A percentile compares a stretch with the other conserved stretches of the same genome.
Conservation (phyloP, 2,888 invertebrate species). For the Hipparchia semele region DNA sequence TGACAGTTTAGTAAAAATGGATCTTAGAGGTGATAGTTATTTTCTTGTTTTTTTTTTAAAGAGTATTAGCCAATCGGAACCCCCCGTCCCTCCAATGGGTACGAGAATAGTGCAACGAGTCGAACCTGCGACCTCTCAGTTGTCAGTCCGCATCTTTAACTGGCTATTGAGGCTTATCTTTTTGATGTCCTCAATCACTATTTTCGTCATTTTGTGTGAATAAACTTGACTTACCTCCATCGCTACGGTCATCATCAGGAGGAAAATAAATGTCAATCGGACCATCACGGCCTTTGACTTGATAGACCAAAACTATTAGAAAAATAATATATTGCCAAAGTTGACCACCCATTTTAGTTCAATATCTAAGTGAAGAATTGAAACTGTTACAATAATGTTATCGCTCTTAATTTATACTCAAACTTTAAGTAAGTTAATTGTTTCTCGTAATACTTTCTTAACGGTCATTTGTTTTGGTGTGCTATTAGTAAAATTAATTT, state of each 20-base stretch:
- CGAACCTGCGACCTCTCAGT: too few species aligned
- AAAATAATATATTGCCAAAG: neutral
- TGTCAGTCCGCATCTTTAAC: too few species aligned
- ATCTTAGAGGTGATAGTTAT: too few species aligned
- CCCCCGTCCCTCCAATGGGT: too few species aligned
- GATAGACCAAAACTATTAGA: slow-evolving; percentile 3
- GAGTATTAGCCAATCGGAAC: too few species aligned
- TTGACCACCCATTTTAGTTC: neutral
- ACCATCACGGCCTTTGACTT: neutral
- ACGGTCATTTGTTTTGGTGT: slow-evolving; percentile 9
- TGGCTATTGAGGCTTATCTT: too few species aligned
- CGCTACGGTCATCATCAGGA: neutral
- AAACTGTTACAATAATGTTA: neutral
- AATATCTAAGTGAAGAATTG: neutral
- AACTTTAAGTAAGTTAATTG: neutral
- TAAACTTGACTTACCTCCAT: neutral
- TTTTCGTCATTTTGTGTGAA: too few species aligned
- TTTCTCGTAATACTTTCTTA: neutral
- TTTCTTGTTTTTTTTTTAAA: too few species aligned
- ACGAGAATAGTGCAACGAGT: too few species aligned
- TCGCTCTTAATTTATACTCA: neutral
- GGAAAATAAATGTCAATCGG: too few species aligned
- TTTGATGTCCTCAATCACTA: too few species aligned
- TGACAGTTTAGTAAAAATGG: too few species aligned
- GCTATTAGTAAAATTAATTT: neutral